Evolutionary conservation across 2,113 vertebrate genomes (phyloP).

Genomic region (Falco punctatus): DNA sequence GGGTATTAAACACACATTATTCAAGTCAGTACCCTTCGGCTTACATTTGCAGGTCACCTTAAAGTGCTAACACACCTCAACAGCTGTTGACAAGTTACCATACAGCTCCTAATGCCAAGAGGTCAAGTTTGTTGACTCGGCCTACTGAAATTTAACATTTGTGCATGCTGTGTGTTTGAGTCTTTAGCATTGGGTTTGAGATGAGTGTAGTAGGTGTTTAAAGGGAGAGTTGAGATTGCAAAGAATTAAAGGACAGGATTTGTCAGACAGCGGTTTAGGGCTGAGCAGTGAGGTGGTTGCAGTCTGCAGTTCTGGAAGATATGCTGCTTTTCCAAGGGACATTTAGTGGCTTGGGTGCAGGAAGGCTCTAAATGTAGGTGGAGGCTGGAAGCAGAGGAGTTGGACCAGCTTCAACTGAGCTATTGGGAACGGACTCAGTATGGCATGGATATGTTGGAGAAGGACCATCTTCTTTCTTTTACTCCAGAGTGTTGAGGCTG

Average conservation of each 20-base stretch:
- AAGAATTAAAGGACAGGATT: not conserved
- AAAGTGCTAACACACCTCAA: slow-evolving; percentile 28
- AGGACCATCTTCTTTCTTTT: not conserved
- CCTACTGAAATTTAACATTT: slow-evolving; percentile 26
- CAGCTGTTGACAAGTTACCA: slow-evolving; percentile 51
- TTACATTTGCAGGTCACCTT: slow-evolving; percentile 10
- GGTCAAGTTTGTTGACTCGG: slow-evolving; percentile 34
- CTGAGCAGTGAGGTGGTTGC: not conserved
- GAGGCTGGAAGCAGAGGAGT: not conserved
- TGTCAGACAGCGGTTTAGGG: not conserved
- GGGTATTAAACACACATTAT: not conserved
- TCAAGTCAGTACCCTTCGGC: slow-evolving; percentile 8
- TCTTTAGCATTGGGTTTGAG: not conserved
- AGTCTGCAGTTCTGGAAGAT: not conserved
- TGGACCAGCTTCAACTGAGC: not conserved
- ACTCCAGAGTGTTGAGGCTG: not conserved
- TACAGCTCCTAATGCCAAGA: not conserved
- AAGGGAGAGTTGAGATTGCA: not conserved
- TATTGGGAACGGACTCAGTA: not conserved
- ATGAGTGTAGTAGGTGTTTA: not conserved
- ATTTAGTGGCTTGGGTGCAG: not conserved
- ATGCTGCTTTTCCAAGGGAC: not conserved
- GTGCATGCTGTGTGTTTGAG: not conserved
- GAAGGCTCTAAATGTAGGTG: not conserved
- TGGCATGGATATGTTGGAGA: not conserved